A percentile compares a stretch with the other conserved stretches of the same genome.
Conservation (phyloP, 2,888 invertebrate species). For the Pristionchus fissidentatus region DNA sequence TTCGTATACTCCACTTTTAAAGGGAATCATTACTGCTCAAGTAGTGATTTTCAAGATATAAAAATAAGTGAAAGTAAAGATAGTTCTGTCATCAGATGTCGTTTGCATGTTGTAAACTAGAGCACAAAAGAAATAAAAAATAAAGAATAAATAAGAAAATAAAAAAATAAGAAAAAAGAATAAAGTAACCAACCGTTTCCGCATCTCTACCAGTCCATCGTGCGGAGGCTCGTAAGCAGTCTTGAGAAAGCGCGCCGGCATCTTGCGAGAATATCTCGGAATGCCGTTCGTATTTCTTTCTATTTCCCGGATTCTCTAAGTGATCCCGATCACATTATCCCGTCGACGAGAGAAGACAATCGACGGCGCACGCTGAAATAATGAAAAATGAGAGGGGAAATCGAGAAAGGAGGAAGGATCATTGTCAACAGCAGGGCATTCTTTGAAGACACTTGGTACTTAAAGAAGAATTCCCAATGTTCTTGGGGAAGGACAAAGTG, state of each 20-base stretch:
- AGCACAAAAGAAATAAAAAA: no score
- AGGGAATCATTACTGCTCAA: neutral
- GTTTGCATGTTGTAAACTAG: no score
- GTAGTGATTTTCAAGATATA: neutral
- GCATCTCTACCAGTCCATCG: constrained; percentile 44
- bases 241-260: constrained; percentile 43
- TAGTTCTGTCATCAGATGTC: no score
- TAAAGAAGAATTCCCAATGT: neutral
- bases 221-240: constrained; percentile 30
- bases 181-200: constrained; percentile 5
- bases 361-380: constrained; percentile 16
- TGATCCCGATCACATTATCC: constrained; percentile 35
- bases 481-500: no score
- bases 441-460: neutral
- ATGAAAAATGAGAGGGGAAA: neutral
- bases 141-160: no score
- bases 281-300: neutral
- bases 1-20: neutral
- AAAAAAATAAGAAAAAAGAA: neutral
- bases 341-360: neutral
- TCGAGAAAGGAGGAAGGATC: neutral
- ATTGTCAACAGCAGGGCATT: neutral
- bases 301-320: neutral
- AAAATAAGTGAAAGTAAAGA: neutral
- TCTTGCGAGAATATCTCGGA: neutral